Evolutionary conservation across 2,888 invertebrate genomes (phyloP), one percentile per base, ranked within the genome.

Genomic region (Prosapia bicincta): DNA sequence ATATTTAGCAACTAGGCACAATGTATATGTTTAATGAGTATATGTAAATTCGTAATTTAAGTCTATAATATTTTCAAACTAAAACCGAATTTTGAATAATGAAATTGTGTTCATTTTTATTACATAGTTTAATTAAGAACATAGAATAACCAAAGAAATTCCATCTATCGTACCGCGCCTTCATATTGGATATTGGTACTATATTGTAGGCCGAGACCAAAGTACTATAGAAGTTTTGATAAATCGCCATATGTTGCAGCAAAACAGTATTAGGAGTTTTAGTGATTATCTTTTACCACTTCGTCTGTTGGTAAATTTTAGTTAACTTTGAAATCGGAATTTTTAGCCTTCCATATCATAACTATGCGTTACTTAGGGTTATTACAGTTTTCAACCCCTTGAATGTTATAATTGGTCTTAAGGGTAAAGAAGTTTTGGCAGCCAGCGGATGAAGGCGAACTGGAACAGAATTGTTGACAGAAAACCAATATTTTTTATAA

Each of bases 161-260:
- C n/a, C n/a, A n/a, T 28, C 2, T 66, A 23, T 26, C 23, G 26
- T 72, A 32, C 20, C 7, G 30, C 32, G 32, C 32, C 66, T 23
- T 67, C 69, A 54, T 68, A 69, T n/a, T n/a, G n/a, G n/a, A n/a
- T n/a, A n/a, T n/a, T n/a, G n/a, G n/a, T n/a, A n/a, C n/a, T n/a
- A n/a, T n/a, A n/a, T 68, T 74, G 65, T 54, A 26, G 26, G 20
- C 28, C 24, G 26, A 7, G 13, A 24, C 28, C 20, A 5, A 9
- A 13, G 43, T 43, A 30, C 38, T 30, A n/a, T n/a, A 25, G 69
- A 72, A 69, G 67, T 70, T 72, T 28, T 38, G 43, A 24, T 71
- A 54, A 72, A 78, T 76, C 78, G 78, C 78, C 78, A 78, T 78
- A 78, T 78, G 78, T 78, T 78, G 74, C 28, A 78, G 72, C 72